Evolutionary conservation across 2,888 invertebrate species (phyloP).

Genomic region (Drosophila trichaetosa): DNA sequence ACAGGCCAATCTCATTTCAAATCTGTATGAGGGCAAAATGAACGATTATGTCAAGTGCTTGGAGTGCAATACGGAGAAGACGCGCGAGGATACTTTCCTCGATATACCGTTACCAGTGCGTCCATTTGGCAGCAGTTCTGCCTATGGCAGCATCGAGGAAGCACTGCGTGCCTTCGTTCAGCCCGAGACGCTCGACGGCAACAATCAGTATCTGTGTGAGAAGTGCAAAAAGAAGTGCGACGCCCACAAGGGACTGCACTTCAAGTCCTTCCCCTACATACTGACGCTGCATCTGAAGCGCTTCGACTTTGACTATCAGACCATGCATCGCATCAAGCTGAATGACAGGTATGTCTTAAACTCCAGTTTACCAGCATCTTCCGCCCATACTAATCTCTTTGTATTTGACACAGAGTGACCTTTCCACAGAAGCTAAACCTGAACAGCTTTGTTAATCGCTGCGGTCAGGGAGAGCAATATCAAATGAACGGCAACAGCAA

Average conservation of each 20-base stretch:
- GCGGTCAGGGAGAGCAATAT: constrained; percentile 62
- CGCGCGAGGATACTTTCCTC: constrained; percentile 92
- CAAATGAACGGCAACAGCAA: constrained; percentile 83
- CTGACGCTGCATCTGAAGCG: constrained; percentile 94
- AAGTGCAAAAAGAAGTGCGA: constrained; percentile 94
- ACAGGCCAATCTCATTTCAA: constrained; percentile 92
- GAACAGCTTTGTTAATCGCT: constrained; percentile 88
- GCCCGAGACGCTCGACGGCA: constrained; percentile 92
- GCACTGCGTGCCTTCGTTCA: constrained; percentile 93
- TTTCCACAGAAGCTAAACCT: constrained; percentile 93
- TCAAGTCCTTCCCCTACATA: constrained; percentile 93
- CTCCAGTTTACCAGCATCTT: no score
- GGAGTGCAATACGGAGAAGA: constrained; percentile 93
- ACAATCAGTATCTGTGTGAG: constrained; percentile 95
- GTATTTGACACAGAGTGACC: constrained; percentile 87
- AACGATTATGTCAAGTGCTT: constrained; percentile 95
- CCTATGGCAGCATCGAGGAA: constrained; percentile 93
- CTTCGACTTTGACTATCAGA: constrained; percentile 95
- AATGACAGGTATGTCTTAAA: constrained; percentile 90
- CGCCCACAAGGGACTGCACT: constrained; percentile 95
- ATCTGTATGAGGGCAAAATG: constrained; percentile 91
- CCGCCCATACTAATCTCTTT: background rate
- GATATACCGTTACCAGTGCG: constrained; percentile 94
- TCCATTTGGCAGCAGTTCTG: constrained; percentile 91
- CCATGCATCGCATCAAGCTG: constrained; percentile 93